Base-by-base conservation (phyloP, 2,113 vertebrate genomes). In the Nematolebias whitei region DNA sequence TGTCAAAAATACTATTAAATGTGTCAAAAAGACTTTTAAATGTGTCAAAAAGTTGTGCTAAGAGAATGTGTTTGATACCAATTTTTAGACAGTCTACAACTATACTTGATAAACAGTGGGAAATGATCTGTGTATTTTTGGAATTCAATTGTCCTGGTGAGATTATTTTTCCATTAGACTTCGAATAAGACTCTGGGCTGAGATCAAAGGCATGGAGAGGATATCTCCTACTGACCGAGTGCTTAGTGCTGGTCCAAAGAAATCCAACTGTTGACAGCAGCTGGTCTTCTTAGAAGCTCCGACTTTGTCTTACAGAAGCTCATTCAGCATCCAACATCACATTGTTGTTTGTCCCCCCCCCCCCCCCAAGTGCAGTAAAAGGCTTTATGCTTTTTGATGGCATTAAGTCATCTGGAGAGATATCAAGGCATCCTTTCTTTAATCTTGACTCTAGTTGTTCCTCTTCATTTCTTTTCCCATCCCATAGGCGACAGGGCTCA, bases 171-270 rank as follows among this genome's bases (percentile, higher is more conserved):
- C 64, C 51, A 76, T 77, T 75, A 55, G 29, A 71, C 54, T 78
- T 71, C 70, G 60, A 87, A 79, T 73, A 57, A 65, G 71, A 74
- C 29, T 82, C 71, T 78, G 74, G 41, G 48, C 38, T 0, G 29
- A 75, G 77, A 85, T 91, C 83, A 89, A 87, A 88, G 83, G 39
- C 51, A 63, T 65, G 68, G 73, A 78, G 78, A 83, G 80, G 81
- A 87, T 87, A 84, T 86, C 54, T 90, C 86, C 85, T 77, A 81
- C 85, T 83, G 85, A 82, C 79, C 80, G 29, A 29, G 39, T 68
- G 74, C 77, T 85, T 80, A 83, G 75, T 35, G 44, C 20, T 44
- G n/a, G 40, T 86, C 87, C 70, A 88, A 88, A 89, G 87, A 78
- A 68, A 39, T 78, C 77, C 82, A 81, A 67, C 82, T 74, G 85